Conservation (phyloP, 2,888 invertebrate genomes). For the Anagyrus pseudococci region DNA sequence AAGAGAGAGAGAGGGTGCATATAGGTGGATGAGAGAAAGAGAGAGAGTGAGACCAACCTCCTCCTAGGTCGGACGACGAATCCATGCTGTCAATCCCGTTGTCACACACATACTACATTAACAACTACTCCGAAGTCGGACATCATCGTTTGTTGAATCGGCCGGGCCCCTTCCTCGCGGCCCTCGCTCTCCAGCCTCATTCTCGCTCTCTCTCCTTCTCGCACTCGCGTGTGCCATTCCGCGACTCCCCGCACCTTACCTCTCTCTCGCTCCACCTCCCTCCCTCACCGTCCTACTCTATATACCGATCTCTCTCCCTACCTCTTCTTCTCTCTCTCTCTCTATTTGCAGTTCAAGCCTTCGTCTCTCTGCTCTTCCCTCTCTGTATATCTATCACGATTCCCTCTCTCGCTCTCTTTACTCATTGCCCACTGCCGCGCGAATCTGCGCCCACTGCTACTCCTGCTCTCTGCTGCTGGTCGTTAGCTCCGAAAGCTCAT, state of each 20-base stretch:
- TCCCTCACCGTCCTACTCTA: too few species aligned
- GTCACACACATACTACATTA: slow-evolving; percentile 63
- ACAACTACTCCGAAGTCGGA: slow-evolving; percentile 60
- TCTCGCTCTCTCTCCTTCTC: slow-evolving; percentile 9
- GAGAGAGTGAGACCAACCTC: slow-evolving; percentile 54
- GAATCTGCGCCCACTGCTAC: too few species aligned
- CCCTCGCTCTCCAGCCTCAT: slow-evolving; percentile 31
- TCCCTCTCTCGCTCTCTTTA: too few species aligned
- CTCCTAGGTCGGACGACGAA: slow-evolving; percentile 59
- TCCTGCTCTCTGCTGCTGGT: too few species aligned
- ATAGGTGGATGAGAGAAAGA: neutral
- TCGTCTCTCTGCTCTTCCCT: too few species aligned
- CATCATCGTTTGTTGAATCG: slow-evolving; percentile 59
- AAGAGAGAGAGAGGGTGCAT: slow-evolving; percentile 1
- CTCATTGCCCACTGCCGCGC: too few species aligned
- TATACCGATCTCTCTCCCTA: too few species aligned
- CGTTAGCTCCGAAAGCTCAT: slow-evolving; percentile 25
- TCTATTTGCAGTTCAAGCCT: too few species aligned
- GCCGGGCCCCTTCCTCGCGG: slow-evolving; percentile 54
- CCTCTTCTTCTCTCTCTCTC: too few species aligned
- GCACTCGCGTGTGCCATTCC: slow-evolving; percentile 8
- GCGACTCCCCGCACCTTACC: too few species aligned
- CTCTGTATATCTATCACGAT: too few species aligned
- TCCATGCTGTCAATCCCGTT: slow-evolving; percentile 63
- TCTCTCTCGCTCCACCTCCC: neutral